Base-by-base conservation (phyloP, 2,797 vertebrate genomes). In the Enteromius mattozi region DNA sequence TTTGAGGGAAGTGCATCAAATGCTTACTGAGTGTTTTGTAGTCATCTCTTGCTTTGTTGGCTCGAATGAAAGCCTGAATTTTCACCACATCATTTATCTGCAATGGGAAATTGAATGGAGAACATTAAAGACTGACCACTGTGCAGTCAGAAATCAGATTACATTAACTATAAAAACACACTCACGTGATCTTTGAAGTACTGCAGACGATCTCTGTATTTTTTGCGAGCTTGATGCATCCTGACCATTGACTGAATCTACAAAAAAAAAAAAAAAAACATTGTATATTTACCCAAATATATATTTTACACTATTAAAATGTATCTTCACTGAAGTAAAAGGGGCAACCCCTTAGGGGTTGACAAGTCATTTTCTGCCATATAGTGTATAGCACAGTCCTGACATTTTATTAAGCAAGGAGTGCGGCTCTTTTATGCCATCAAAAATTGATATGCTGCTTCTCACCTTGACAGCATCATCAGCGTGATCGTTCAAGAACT, bases 1-100 rank as follows among this genome's bases (percentile, higher is more conserved):
- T 63, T 40, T 66, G 16, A 66, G 19, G 5, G 61, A 70, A 61
- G 59, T 33, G 35, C 6, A n/a, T 4, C 4, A 65, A 66, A 33
- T 78, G 96, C 97, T 97, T 92, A 99, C 98, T 99, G 82, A 99
- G 96, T 0, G 98, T 99, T 94, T 98, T 99, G 94, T 99, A 99
- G 93, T 99, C 98, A 35, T 99, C 98, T 74, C 98, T 95, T 51
- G 98, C 98, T 93, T 99, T 99, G 94, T 99, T 99, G 85, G 98
- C 98, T 91, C 98, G 95, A 79, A 99, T 98, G 88, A 99, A 99
- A 4, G 98, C 98, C 94, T 99, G 98, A 89, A 99, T 98, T 94
- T 99, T 99, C 90, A 99, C 92, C 88, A 99, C 96, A 6, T 99
- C 96, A 49, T 95, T 90, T 89, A 98, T 98, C 98, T 99, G 92